A percentile compares a stretch with the other conserved stretches of the same genome.
phyloP scores from a whole-genome alignment of 2,797 vertebrate species.

The Triplophysa yarkandensis region DNA sequence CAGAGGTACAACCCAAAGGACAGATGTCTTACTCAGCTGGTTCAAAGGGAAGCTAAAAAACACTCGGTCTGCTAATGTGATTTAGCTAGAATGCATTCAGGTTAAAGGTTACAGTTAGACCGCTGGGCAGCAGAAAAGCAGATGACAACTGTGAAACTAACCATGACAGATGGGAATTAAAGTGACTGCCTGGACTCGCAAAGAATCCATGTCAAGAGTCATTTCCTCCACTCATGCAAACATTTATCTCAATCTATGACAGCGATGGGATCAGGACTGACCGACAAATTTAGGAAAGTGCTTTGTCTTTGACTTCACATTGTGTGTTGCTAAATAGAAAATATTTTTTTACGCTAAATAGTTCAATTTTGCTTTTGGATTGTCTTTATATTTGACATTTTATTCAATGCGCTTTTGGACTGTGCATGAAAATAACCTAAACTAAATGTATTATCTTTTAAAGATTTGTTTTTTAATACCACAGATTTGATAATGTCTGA shows the following conservation, averaged over 20 bases:
- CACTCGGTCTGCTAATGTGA: constrained; percentile 77
- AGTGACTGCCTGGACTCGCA: constrained; percentile 72
- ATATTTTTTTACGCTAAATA: neutral
- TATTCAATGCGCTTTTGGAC: neutral
- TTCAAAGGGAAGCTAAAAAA: constrained; percentile 75
- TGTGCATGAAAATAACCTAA: neutral
- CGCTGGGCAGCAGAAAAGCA: constrained; percentile 74
- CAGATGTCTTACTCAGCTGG: constrained; percentile 78
- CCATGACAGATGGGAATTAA: constrained; percentile 81
- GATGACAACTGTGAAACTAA: constrained; percentile 82
- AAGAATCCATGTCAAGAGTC: constrained; percentile 46
- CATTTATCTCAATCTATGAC: constrained; percentile 28
- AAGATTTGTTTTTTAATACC: neutral
- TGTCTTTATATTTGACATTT: no score
- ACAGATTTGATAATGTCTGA: constrained; percentile 3
- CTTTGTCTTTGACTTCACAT: neutral
- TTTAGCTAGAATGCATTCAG: constrained; percentile 81
- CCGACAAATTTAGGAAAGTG: neutral
- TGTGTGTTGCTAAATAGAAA: neutral
- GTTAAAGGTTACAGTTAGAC: constrained; percentile 77
- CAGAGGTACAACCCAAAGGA: constrained; percentile 72
- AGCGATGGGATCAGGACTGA: neutral
- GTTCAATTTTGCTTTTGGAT: neutral
- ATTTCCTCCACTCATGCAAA: constrained; percentile 38
- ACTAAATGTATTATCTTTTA: neutral